Conservation (phyloP, 1,140 invertebrate genomes). For the Platyscapa corneri region DNA sequence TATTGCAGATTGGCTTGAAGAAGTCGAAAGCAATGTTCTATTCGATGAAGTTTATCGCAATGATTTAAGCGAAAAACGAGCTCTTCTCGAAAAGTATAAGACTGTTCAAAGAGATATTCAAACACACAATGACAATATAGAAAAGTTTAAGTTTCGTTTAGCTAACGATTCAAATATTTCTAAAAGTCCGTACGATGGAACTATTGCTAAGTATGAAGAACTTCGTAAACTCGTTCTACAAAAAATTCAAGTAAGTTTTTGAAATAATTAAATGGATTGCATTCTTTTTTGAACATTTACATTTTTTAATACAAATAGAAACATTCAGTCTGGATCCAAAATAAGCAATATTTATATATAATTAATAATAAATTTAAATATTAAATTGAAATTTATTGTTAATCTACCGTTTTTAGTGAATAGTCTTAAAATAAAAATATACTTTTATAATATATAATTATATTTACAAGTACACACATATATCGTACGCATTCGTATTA, state of each 20-base stretch:
- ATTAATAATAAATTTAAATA: too few relatives aligned
- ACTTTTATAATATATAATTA: too few relatives aligned
- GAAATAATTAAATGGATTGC: too few relatives aligned
- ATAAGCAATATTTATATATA: too few relatives aligned
- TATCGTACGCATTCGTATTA: too few relatives aligned
- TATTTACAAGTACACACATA: too few relatives aligned
- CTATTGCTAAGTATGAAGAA: constrained; percentile 82
- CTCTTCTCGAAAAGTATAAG: constrained; percentile 88
- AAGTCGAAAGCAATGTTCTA: constrained; percentile 87
- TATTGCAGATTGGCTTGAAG: constrained; percentile 88
- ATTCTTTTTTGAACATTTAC: too few relatives aligned
- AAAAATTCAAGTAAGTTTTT: constrained; percentile 77
- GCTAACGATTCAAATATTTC: constrained; percentile 80
- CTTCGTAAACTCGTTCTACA: constrained; percentile 79
- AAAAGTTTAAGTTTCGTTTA: constrained; percentile 81
- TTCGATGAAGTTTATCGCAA: constrained; percentile 82
- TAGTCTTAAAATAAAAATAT: too few relatives aligned
- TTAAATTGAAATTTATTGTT: too few relatives aligned
- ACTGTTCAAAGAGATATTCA: constrained; percentile 85
- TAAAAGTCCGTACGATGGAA: constrained; percentile 81
- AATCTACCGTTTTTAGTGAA: too few relatives aligned
- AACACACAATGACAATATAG: constrained; percentile 83
- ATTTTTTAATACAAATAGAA: too few relatives aligned
- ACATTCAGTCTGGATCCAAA: too few relatives aligned
- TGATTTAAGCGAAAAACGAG: constrained; percentile 92